These are phyloP conservation scores for Dynastes grantii DNA, from an alignment of 2,888 invertebrate genomes.

Conservation along the genomic window DNA sequence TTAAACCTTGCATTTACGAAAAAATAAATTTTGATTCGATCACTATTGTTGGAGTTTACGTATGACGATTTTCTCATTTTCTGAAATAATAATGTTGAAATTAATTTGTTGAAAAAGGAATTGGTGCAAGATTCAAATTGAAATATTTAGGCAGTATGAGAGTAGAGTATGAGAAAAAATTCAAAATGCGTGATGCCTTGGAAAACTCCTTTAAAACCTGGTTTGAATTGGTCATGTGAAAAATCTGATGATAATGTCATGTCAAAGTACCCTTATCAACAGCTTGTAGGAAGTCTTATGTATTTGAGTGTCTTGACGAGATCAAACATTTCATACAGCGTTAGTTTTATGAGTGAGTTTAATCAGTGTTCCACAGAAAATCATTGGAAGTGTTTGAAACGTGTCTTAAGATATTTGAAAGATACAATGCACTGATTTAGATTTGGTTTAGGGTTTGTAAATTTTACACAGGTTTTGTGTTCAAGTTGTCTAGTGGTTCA, in stretches of 20 bases:
- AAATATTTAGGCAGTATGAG: too few relatives aligned
- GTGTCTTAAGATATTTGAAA: constrained; percentile 55
- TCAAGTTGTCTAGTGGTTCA: constrained; percentile 55
- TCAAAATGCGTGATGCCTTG: too few relatives aligned
- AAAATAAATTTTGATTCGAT: too few relatives aligned
- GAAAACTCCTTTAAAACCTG: too few relatives aligned
- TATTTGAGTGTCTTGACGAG: constrained; percentile 58
- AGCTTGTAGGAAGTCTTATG: constrained; percentile 58
- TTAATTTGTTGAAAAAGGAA: too few relatives aligned
- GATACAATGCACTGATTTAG: constrained; percentile 51
- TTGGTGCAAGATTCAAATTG: too few relatives aligned
- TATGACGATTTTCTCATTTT: too few relatives aligned
- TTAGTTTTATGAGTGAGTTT: constrained; percentile 58
- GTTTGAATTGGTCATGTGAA: too few relatives aligned
- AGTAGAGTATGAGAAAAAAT: too few relatives aligned
- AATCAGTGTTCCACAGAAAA: constrained; percentile 52
- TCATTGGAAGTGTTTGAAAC: constrained; percentile 55
- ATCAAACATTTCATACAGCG: constrained; percentile 57
- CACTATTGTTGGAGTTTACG: too few relatives aligned
- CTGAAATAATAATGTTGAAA: too few relatives aligned
- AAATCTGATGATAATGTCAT: constrained; percentile 24
- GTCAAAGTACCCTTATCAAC: constrained; percentile 54
- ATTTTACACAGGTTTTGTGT: constrained; percentile 64
- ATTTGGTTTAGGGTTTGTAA: constrained; percentile 52
- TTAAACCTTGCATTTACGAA: too few relatives aligned